Conservation (phyloP, 2,797 vertebrate species). For the Pipistrellus kuhlii region DNA sequence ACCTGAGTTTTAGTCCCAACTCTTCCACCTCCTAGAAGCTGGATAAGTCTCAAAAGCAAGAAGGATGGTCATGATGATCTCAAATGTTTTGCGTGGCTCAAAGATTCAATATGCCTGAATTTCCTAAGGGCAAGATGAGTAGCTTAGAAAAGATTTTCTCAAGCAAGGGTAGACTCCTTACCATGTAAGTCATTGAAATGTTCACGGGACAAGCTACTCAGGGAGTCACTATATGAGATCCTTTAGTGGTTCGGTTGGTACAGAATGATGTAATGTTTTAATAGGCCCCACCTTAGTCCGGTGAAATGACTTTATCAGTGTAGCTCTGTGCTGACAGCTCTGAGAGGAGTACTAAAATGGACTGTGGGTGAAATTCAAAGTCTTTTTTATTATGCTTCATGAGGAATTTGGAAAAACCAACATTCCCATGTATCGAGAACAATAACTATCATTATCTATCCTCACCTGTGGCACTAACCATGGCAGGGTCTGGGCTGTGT, state of each 20-base stretch:
- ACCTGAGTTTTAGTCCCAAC: not conserved
- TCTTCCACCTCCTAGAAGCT: slow-evolving; percentile 1
- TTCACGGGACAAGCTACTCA: slow-evolving; percentile 8
- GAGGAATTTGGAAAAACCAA: slow-evolving; percentile 28
- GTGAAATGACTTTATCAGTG: slow-evolving; percentile 60
- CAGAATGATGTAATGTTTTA: slow-evolving; percentile 69
- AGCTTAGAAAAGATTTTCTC: slow-evolving; percentile 60
- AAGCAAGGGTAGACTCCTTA: slow-evolving; percentile 15
- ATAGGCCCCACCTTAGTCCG: slow-evolving; percentile 61
- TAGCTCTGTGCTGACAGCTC: slow-evolving; percentile 32
- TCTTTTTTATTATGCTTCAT: not conserved
- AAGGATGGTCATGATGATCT: not conserved
- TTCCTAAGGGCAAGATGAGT: slow-evolving; percentile 35
- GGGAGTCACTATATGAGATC: not conserved
- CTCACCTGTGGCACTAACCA: not conserved
- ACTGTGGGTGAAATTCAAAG: not conserved
- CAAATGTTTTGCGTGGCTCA: not conserved
- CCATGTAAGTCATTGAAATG: slow-evolving; percentile 33
- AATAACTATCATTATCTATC: not conserved
- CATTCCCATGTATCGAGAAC: not conserved
- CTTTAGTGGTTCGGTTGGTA: not conserved
- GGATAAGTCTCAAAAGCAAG: not conserved
- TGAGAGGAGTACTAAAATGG: not conserved
- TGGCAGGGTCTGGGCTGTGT: not conserved
- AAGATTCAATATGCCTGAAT: not conserved